A percentile compares a stretch with the other conserved stretches of the same genome.
These are phyloP conservation scores for Alligator sinensis DNA, from an alignment of 2,113 vertebrate species.

Conservation along the genomic window DNA sequence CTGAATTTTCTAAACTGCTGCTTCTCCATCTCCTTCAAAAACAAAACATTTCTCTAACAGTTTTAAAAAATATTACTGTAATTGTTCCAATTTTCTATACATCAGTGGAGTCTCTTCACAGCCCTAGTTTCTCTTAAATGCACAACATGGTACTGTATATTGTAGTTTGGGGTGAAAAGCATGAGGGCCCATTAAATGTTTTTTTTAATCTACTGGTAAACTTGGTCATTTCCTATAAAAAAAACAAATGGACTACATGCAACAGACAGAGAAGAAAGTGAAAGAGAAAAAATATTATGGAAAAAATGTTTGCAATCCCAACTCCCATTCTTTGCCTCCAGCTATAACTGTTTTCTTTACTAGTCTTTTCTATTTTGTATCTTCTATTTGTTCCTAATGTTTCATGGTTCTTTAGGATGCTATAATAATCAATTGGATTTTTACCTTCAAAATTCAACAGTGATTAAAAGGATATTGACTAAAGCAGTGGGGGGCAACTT, in stretches of 20 bases:
- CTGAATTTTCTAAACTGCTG: background rate
- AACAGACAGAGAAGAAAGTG: background rate
- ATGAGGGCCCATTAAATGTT: background rate
- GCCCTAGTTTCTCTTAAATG: constrained; percentile 4
- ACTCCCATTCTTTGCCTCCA: background rate
- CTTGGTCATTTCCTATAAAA: background rate
- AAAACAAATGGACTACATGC: background rate
- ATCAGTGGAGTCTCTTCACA: background rate
- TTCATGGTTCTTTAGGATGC: background rate
- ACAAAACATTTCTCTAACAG: background rate
- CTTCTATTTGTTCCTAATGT: background rate
- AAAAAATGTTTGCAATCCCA: background rate
- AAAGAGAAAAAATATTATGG: constrained; percentile 11
- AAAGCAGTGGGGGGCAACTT: background rate
- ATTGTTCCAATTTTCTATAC: background rate
- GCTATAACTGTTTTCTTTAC: background rate
- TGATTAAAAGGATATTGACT: background rate
- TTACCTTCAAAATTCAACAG: constrained; percentile 14
- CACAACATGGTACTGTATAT: no score
- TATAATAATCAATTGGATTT: background rate
- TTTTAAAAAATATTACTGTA: background rate
- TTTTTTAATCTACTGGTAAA: background rate
- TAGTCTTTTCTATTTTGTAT: constrained; percentile 11
- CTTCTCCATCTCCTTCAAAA: background rate
- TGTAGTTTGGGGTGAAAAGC: background rate